Evolutionary conservation across 2,797 vertebrate genomes (phyloP), one percentile per base, ranked within the genome.

Genomic region (Scyliorhinus canicula): DNA sequence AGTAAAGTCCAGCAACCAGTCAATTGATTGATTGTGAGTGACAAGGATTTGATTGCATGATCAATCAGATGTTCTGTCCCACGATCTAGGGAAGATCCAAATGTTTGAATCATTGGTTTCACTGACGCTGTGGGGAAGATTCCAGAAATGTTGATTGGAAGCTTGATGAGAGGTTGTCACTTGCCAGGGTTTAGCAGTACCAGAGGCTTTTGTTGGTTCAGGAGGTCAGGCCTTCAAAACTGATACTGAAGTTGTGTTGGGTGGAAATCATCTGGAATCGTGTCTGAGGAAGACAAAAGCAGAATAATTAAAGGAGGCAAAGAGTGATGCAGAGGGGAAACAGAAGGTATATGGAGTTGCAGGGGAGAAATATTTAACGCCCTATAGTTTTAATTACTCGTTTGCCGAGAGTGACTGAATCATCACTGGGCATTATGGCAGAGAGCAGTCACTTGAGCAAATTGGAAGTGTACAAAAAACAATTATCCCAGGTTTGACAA

Each of bases 191-290:
- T 91, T 44, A 31, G 28, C 69, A 50, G 26, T 47, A 40, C 65
- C 9, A 44, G 71, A 21, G 44, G 88, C 21, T 47, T 63, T 93
- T 47, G 9, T 11, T 19, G 57, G 90, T 21, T 65, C n/a, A 35
- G 60, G 35, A 19, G 44, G 31, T 71, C 47, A 50, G 65, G 2
- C 2, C 50, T 52, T 93, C 93, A 93, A 67, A 69, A 11, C 65
- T 69, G 44, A 4, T 19, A 50, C 93, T 93, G 93, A 50, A 50
- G 44, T 65, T 67, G 90, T 35, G 65, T 28, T 50, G 63, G 63
- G 5, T 26, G 65, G 65, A 93, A 93, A 52, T 93, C 65, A 35
- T 71, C 93, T 71, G 93, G 93, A 71, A 93, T 71, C 4, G 93
- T 93, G 12, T 93, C 93, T 93, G 65, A 35, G 4, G 21, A 65